Evolutionary conservation across 2,113 vertebrate species (phyloP).

Genomic region (Aegypius monachus): DNA sequence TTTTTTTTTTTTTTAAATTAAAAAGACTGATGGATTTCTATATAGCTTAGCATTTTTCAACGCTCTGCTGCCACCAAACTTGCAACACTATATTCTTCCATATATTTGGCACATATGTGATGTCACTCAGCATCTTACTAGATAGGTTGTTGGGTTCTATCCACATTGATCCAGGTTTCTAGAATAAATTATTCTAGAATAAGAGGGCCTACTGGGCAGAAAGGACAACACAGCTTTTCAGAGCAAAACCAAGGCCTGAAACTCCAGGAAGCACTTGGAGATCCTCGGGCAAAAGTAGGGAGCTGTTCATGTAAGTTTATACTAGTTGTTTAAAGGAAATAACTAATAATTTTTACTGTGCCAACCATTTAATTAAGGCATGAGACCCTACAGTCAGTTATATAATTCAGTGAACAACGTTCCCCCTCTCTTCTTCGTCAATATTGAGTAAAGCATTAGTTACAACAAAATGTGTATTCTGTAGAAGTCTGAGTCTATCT

Average conservation of each 20-base stretch:
- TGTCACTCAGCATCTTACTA: background rate
- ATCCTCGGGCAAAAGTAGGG: background rate
- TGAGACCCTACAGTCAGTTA: background rate
- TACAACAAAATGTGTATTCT: background rate
- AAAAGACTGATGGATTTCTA: background rate
- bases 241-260: background rate
- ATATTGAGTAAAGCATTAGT: rapidly evolving
- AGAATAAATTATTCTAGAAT: background rate
- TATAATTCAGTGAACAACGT: background rate
- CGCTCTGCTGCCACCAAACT: background rate
- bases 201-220: background rate
- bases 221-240: rapidly evolving
- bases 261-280: background rate
- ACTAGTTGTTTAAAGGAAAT: background rate
- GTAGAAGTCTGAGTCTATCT: background rate
- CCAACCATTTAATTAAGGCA: background rate
- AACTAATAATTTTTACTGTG: background rate
- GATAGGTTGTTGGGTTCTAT: background rate
- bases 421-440: background rate
- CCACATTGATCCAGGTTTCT: background rate
- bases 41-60: background rate
- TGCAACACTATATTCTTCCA: background rate
- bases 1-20: background rate
- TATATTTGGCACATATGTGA: background rate
- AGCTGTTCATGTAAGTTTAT: background rate